Percentiles rank a stretch among this genome's conserved stretches.
These are phyloP conservation scores for Yasuhikotakia modesta DNA, from an alignment of 2,797 vertebrate species.

Conservation along the genomic window DNA sequence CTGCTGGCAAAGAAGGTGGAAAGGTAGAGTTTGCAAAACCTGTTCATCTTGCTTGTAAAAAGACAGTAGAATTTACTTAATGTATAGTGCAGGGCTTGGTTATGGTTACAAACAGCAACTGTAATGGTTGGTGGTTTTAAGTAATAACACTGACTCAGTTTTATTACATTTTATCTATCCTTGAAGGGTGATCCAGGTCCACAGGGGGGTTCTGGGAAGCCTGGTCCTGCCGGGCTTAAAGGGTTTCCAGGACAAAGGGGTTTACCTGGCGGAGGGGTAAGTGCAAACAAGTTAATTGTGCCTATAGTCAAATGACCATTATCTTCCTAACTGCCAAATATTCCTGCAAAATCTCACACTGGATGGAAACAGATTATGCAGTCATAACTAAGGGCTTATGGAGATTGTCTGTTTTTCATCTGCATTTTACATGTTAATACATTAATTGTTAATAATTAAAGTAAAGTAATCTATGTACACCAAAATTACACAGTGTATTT, in stretches of 20 bases:
- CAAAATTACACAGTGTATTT: not conserved
- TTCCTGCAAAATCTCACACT: constrained; percentile 68
- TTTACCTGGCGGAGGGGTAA: constrained; percentile 91
- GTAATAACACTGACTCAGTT: not conserved
- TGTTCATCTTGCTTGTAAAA: not conserved
- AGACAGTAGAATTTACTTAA: not conserved
- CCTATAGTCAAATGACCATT: constrained; percentile 61
- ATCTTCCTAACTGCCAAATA: constrained; percentile 67
- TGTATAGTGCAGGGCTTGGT: not conserved
- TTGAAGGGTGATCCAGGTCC: constrained; percentile 93
- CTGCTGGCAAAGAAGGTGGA: constrained; percentile 97
- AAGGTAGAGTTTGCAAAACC: constrained; percentile 80
- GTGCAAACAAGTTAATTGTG: constrained; percentile 26
- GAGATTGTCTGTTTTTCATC: not conserved
- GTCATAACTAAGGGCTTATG: not conserved
- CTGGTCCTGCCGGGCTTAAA: constrained; percentile 90
- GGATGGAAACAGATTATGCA: constrained; percentile 52
- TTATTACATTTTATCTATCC: constrained; percentile 3
- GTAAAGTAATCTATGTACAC: no score
- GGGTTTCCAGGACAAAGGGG: constrained; percentile 95
- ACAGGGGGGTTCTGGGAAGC: constrained; percentile 86
- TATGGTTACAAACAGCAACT: not conserved
- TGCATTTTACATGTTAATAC: constrained; percentile 10
- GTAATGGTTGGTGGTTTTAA: not conserved
- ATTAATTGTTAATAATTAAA: not conserved